Evolutionary conservation across 2,113 vertebrate genomes (phyloP).

Genomic region (Halcyon malimbica): DNA sequence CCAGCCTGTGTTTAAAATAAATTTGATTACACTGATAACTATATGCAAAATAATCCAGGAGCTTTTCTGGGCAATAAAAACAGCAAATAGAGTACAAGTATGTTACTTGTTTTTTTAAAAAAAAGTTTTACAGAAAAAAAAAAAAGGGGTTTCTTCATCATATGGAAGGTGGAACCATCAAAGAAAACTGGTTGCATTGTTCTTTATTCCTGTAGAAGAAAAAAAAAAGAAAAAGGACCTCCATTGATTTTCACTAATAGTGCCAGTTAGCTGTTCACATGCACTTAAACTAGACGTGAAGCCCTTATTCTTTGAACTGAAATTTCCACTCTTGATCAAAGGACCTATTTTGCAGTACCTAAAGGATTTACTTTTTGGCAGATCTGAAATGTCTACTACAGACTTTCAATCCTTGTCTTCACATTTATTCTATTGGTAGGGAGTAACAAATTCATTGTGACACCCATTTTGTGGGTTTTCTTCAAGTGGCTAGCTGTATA

Average conservation of each 20-base stretch:
- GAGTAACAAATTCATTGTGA: neutral
- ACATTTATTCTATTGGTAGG: neutral
- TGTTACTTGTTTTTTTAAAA: neutral
- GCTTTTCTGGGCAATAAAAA: neutral
- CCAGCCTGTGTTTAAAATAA: neutral
- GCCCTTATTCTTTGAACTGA: neutral
- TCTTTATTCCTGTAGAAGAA: no score
- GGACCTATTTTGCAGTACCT: neutral
- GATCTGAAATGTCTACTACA: neutral
- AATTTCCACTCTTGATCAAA: neutral
- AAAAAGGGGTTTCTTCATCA: neutral
- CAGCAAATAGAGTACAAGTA: neutral
- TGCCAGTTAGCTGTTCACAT: neutral
- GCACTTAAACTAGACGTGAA: neutral
- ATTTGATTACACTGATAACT: neutral
- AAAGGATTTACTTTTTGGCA: neutral
- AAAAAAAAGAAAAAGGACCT: neutral
- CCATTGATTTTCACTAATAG: neutral
- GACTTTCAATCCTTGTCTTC: neutral
- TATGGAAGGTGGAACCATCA: neutral
- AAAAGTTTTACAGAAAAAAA: neutral
- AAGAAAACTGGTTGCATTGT: neutral
- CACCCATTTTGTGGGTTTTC: neutral
- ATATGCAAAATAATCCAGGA: neutral
- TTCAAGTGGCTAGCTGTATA: neutral